phyloP scores from a whole-genome alignment of 2,797 vertebrate genomes.

The Hoplostethus mediterraneus region DNA sequence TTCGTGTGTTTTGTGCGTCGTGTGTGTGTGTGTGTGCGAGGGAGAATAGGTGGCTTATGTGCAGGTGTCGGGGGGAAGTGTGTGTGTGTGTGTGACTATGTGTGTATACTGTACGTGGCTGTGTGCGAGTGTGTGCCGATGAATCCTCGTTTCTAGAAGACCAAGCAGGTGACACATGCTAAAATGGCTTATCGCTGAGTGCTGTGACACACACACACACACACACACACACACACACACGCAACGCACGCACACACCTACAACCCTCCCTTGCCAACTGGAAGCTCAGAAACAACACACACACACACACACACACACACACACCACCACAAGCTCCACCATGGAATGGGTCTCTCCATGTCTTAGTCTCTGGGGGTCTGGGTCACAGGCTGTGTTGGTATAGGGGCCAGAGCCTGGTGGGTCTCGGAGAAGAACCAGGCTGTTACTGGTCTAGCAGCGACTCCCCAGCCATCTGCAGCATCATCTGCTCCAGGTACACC shows the following conservation, averaged over 20 bases:
- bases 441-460: constrained; percentile 54
- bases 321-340: constrained; percentile 40
- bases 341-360: constrained; percentile 40
- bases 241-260: constrained; percentile 30
- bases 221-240: constrained; percentile 31
- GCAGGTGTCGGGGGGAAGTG: constrained; percentile 10
- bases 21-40: constrained; percentile 2
- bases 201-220: constrained; percentile 38
- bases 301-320: constrained; percentile 34
- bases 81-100: background rate
- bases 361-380: constrained; percentile 46
- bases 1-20: background rate
- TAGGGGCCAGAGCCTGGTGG: constrained; percentile 53
- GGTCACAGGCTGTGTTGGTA: constrained; percentile 60
- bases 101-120: background rate
- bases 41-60: background rate
- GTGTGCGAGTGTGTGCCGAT: background rate
- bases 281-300: constrained; percentile 38
- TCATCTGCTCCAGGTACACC: constrained; percentile 68
- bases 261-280: constrained; percentile 45
- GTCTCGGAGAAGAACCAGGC: constrained; percentile 46
- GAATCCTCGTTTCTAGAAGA: constrained; percentile 16
- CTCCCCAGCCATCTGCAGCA: constrained; percentile 72
- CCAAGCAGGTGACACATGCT: constrained; percentile 59
- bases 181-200: constrained; percentile 50